Conservation (phyloP, 2,797 vertebrate genomes). For the Odontamblyopus rebecca region DNA sequence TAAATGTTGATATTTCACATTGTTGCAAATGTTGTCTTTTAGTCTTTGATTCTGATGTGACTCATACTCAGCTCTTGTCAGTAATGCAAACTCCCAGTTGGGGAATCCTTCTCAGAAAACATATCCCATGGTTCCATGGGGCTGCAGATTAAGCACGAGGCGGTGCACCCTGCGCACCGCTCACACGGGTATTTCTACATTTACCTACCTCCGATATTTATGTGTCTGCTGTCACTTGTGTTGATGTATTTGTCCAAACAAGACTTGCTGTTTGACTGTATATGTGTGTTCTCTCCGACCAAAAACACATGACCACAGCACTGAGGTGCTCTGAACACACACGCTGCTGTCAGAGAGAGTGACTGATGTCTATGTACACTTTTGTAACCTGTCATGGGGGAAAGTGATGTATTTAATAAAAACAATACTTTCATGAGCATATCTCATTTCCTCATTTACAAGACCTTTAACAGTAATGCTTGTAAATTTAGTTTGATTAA, state of each 20-base stretch:
- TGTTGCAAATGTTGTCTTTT: slow-evolving; percentile 41
- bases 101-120: slow-evolving; percentile 60
- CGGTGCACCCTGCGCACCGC: slow-evolving; percentile 40
- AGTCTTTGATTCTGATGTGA: slow-evolving; percentile 37
- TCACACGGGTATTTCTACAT: slow-evolving; percentile 76
- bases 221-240: slow-evolving; percentile 61
- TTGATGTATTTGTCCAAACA: slow-evolving; percentile 45
- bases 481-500: not conserved
- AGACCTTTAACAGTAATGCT: not conserved
- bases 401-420: slow-evolving; percentile 79
- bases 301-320: slow-evolving; percentile 66
- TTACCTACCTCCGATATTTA: slow-evolving; percentile 77
- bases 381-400: slow-evolving; percentile 76
- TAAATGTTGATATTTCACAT: slow-evolving; percentile 60
- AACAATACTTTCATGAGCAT: slow-evolving; percentile 50
- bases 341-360: slow-evolving; percentile 74
- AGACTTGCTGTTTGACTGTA: slow-evolving; percentile 45
- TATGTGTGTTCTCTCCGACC: slow-evolving; percentile 60
- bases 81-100: slow-evolving; percentile 58
- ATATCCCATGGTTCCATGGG: slow-evolving; percentile 62
- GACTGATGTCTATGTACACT: slow-evolving; percentile 69
- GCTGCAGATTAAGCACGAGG: slow-evolving; percentile 52
- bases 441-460: not conserved
- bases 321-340: slow-evolving; percentile 51
- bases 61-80: slow-evolving; percentile 48